Base-by-base conservation (phyloP, 2,113 vertebrate species). In the Amblyopsis rosae region DNA sequence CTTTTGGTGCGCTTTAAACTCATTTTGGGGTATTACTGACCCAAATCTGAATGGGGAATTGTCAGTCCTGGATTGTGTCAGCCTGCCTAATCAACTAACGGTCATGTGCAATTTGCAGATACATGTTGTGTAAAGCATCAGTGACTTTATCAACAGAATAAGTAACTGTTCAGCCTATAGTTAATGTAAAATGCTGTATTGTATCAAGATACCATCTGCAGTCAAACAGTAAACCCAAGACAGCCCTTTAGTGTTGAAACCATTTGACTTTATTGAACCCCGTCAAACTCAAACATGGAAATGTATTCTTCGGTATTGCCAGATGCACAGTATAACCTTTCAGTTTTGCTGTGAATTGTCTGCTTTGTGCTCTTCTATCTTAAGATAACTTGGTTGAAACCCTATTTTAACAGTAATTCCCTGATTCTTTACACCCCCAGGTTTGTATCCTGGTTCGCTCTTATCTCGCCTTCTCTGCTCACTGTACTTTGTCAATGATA, bases 1-100 rank as follows among this genome's bases (percentile, higher is more conserved):
- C 77, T 54, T 65, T 62, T 70, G 75, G 67, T 9, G 55, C 72
- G 81, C 75, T 73, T 56, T 80, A 82, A 81, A 87, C 81, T 74
- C 67, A 35, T 64, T 85, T 73, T 59, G 51, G 66, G 19, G 67
- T 51, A 59, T 75, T 19, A 75, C 47, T 9, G 33, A 26, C 73
- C 65, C 68, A 73, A 73, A 80, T 75, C 67, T 83, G 70, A 86
- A 72, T 60, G 35, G 62, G 65, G 73, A 70, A 51, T 62, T 78
- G 78, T 88, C 65, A 68, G 48, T 45, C 55, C 11, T 65, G 75
- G 70, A 72, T 59, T 72, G 49, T 9, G 68, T 54, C 79, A 64
- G 45, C 50, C 59, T 70, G 75, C 61, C 65, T 11, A 67, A 80
- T 84, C 73, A 47, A 76, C 83, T 77, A 72, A 71, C 70, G 55